Evolutionary conservation across 2,888 invertebrate species (phyloP).

Genomic region (Dichetophora obliterata): DNA sequence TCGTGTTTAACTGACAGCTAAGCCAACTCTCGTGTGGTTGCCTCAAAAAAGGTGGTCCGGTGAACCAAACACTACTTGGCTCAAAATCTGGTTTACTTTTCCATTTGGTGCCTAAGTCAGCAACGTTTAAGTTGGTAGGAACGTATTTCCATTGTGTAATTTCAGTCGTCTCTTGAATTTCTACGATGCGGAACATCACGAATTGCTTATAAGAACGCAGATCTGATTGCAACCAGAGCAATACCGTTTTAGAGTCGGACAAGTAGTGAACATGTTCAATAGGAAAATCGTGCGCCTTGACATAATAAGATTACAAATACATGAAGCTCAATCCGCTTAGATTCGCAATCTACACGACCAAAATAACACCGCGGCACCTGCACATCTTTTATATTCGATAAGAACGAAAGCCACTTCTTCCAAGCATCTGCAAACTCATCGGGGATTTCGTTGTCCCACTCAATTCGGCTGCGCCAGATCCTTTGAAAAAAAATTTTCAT

Average conservation of each 20-base stretch:
- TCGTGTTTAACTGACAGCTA: too few species aligned
- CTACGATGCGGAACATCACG: conserved; percentile 39
- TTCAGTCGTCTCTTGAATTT: conserved; percentile 44
- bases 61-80: neutral
- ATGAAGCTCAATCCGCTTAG: conserved; percentile 32
- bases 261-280: neutral
- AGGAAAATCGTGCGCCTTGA: conserved; percentile 15
- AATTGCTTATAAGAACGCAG: conserved; percentile 40
- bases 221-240: conserved; percentile 22
- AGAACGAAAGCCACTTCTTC: conserved; percentile 34
- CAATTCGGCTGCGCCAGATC: conserved; percentile 43
- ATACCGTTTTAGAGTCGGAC: neutral
- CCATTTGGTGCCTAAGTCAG: neutral
- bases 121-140: too few species aligned
- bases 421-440: conserved; percentile 33
- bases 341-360: conserved; percentile 30
- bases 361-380: neutral
- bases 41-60: too few species aligned
- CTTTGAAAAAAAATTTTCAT: conserved; percentile 48
- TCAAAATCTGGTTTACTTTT: neutral
- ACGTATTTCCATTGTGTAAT: neutral
- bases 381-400: conserved; percentile 19
- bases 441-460: conserved; percentile 45
- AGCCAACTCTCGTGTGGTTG: too few species aligned
- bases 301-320: conserved; percentile 36